Percentiles rank a stretch among this genome's conserved stretches.
These are phyloP conservation scores for Ellobium chinense DNA, from an alignment of 2,888 invertebrate species.

Conservation along the genomic window DNA sequence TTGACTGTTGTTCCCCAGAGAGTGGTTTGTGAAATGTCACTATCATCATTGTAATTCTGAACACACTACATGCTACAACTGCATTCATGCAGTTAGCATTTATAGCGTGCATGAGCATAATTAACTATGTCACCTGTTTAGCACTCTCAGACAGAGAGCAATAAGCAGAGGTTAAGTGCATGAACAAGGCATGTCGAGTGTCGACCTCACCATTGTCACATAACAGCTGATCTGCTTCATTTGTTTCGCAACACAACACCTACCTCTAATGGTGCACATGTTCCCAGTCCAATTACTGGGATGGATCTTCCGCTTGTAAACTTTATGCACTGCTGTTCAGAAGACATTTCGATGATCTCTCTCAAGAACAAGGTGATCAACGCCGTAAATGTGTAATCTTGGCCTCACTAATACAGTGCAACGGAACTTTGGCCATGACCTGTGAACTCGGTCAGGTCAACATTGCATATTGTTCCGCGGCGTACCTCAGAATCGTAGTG, in stretches of 20 bases:
- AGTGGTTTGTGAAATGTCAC: too few relatives aligned
- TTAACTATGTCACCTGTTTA: neutral
- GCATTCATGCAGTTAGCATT: neutral
- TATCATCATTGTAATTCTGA: too few relatives aligned
- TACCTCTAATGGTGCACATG: conserved; percentile 68
- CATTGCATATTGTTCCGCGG: too few relatives aligned
- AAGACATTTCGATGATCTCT: conserved; percentile 2
- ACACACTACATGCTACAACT: neutral
- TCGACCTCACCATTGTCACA: neutral
- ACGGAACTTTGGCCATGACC: conserved; percentile 21
- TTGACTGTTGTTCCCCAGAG: too few relatives aligned
- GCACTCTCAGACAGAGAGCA: too few relatives aligned
- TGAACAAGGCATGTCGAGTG: neutral
- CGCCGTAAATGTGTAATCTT: neutral
- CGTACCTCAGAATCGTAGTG: too few relatives aligned
- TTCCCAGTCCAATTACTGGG: conserved; percentile 67
- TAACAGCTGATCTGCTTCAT: neutral
- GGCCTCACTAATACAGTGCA: neutral
- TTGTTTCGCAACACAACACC: neutral
- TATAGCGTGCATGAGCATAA: neutral
- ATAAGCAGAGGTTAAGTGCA: too few relatives aligned
- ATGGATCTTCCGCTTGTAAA: conserved; percentile 59
- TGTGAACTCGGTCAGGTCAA: conserved; percentile 23
- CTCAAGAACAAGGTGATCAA: neutral
- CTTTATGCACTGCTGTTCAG: conserved; percentile 22